Base-by-base conservation (phyloP, 1,140 invertebrate genomes). In the Aphis craccivora region DNA sequence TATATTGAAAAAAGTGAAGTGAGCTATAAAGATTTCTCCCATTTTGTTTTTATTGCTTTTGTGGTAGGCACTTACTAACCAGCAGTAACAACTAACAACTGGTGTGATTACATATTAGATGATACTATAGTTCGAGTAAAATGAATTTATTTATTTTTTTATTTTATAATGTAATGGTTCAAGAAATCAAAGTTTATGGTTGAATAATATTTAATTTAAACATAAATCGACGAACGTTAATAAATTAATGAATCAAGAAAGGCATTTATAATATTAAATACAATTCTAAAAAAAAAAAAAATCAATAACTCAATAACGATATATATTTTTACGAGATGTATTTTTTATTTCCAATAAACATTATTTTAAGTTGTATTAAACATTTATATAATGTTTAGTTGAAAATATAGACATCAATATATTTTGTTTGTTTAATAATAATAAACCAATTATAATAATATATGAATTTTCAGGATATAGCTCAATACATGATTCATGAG, bases 11-110 rank as follows among this genome's bases (percentile, higher is more conserved):
- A n/a, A 91, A 91, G 55, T 91, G 37, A 60, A 76, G 90, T 48
- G 90, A 81, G 60, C 60, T 40, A 76, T 81, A 45, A 91, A 23
- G 90, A 76, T 91, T 91, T 43, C 14, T 91, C 22, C 55, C 22
- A 23, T 91, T 76, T 91, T 30, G 60, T 30, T 81, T 81, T 76
- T 81, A 91, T 67, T 25, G 40, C 20, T 67, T 86, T 51, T 30
- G 30, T 23, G 45, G 35, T 37, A 83, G 76, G 43, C 45, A 45
- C 35, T 87, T 87, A 30, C 43, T 87, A 14, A 43, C 43, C 30
- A 87, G 14, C 7, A 30, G 45, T n/a, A 45, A 87, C 45, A 20
- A 87, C 30, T 87, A 45, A 87, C 45, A 20, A 87, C 14, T 87
- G 43, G 43, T 48, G 43, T 45, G 43, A 48, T 87, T 48, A 87